Evolutionary conservation across 1,140 invertebrate species (phyloP), one percentile per base, ranked within the genome.

Genomic region (Hestina assimilis): DNA sequence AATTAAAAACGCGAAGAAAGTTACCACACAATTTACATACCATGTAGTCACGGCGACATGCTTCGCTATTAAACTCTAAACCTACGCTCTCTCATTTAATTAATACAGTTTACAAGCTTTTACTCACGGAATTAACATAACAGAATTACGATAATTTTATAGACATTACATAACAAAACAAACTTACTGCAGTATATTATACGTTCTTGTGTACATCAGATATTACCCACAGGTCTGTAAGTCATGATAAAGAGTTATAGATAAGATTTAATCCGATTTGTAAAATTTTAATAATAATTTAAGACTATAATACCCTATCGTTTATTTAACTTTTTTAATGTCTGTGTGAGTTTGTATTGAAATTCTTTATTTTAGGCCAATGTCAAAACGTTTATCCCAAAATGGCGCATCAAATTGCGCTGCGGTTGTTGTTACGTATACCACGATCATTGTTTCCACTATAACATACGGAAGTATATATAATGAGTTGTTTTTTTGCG

Each of bases 1-100:
- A 55, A 55, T 55, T 55, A 55, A 55, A 52, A 40, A 17, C 15
- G n/a, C 20, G 1, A 51, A 50, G 55, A 58, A 58, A 58, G 46
- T 58, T 50, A 42, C 5, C 35, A 28, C 40, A 15, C 47, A 29
- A 51, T 58, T 58, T 58, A 58, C 46, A 58, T 58, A 58, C 23
- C 55, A 50, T 28, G 43, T 38, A 41, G 29, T 24, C 33, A 48
- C 41, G 29, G 35, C 20, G 23, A 31, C 19, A 21, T 29, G 31
- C 53, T 38, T 38, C 21, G 29, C 51, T 45, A 46, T n/a, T 46
- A 46, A 26, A 55, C 52, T 46, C 45, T 55, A 57, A 42, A 48
- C 15, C 23, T 26, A 35, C 21, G 35, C 46, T 57, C 46, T 50
- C 45, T 23, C 28, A 23, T 29, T 56, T 26, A 43, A 54, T 54